phyloP scores from a whole-genome alignment of 35 echinoderm and acorn worm species.

The Ptychodera flava region DNA sequence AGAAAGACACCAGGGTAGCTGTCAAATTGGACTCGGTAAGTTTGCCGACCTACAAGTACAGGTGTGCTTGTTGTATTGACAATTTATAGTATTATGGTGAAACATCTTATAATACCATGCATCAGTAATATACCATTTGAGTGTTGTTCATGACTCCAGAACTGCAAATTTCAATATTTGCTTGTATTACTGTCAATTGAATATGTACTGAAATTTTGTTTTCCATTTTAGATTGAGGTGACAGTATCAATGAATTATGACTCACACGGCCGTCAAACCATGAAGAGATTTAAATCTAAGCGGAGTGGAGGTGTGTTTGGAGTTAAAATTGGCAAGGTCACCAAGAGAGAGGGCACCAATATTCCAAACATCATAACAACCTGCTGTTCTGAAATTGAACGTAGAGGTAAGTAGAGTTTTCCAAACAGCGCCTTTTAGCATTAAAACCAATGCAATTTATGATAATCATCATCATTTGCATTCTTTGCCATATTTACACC shows the following conservation, averaged over 20 bases:
- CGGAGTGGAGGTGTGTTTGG: slow-evolving; percentile 96
- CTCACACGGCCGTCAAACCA: slow-evolving; percentile 10
- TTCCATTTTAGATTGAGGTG: background rate
- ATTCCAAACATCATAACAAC: slow-evolving; percentile 70
- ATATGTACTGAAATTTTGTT: background rate
- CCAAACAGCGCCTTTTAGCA: too few species aligned
- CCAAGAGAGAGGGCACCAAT: slow-evolving; percentile 40
- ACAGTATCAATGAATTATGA: background rate
- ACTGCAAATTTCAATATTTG: too few species aligned
- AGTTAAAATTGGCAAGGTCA: slow-evolving; percentile 44
- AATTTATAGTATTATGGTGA: too few species aligned
- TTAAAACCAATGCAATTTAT: too few species aligned
- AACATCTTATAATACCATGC: too few species aligned
- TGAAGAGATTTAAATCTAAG: slow-evolving; percentile 80
- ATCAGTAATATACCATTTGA: too few species aligned
- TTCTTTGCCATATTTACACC: too few species aligned
- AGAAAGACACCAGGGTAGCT: background rate
- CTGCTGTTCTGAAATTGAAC: slow-evolving; percentile 75
- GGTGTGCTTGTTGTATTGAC: too few species aligned
- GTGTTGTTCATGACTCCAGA: too few species aligned
- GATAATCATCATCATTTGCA: too few species aligned
- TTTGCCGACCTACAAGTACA: too few species aligned
- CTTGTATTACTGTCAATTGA: too few species aligned
- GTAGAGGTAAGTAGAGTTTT: slow-evolving; percentile 75
- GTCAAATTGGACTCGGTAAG: background rate